Evolutionary conservation across 2,888 invertebrate genomes (phyloP).

Genomic region (Lissonota sp.): DNA sequence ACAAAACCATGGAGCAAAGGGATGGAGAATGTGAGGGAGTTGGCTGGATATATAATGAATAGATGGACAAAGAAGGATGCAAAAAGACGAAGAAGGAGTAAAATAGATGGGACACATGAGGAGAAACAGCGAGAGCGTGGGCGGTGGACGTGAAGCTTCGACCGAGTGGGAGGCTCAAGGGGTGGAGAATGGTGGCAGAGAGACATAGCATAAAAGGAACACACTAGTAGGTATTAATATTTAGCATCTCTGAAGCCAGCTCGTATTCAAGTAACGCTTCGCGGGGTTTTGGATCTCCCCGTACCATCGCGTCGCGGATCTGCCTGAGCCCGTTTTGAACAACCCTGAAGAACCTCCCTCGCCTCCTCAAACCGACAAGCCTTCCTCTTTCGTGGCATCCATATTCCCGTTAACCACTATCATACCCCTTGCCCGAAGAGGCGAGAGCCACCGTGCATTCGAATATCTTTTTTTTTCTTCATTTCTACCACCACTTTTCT

Average conservation of each 20-base stretch:
- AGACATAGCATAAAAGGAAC: slow-evolving; percentile 80
- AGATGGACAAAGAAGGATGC: slow-evolving; percentile 40
- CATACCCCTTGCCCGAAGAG: slow-evolving; percentile 41
- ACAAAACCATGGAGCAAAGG: background rate
- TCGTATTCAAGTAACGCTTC: slow-evolving; percentile 80
- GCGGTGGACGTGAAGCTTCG: slow-evolving; percentile 14
- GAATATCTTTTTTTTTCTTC: slow-evolving; percentile 41
- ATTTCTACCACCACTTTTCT: slow-evolving; percentile 27
- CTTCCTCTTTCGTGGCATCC: slow-evolving; percentile 40
- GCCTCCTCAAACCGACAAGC: slow-evolving; percentile 11
- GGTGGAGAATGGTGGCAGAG: slow-evolving; percentile 49
- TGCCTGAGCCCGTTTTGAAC: slow-evolving; percentile 40
- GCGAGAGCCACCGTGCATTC: slow-evolving; percentile 21
- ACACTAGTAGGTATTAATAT: slow-evolving; percentile 83
- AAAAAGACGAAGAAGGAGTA: slow-evolving; percentile 7
- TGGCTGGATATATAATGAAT: slow-evolving; percentile 47
- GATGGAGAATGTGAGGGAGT: slow-evolving; percentile 29
- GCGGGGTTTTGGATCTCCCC: slow-evolving; percentile 77
- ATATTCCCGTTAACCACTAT: slow-evolving; percentile 34
- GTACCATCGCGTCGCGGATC: slow-evolving; percentile 64
- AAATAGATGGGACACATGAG: background rate
- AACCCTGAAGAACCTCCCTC: slow-evolving; percentile 31
- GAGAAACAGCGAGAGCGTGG: slow-evolving; percentile 12
- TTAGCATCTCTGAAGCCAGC: slow-evolving; percentile 82
- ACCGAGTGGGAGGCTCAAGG: slow-evolving; percentile 51